Evolutionary conservation across 2,888 invertebrate genomes (phyloP), one percentile per base, ranked within the genome.

Genomic region (Cenopis cana): DNA sequence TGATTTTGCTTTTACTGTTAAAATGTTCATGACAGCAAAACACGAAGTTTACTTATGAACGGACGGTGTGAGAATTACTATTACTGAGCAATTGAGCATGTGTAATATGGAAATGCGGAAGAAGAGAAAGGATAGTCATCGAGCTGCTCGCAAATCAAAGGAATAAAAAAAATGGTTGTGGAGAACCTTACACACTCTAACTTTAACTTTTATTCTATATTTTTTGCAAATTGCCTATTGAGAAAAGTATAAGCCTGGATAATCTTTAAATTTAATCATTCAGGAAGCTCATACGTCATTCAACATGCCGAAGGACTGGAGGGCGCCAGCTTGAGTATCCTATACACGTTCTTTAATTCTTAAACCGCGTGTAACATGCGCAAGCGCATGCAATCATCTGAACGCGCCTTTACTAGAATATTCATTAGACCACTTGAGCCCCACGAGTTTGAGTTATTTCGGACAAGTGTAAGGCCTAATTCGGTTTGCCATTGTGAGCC

Each of bases 401-500:
- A 50, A 14, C 67, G 54, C 41, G 55, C 55, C 66, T 49, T 70
- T 50, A 55, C 78, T 82, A 83, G 83, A 84, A 83, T 82, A 83
- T 82, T 79, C 78, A 78, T 79, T 77, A 76, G 68, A 74, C 77
- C 74, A 79, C 78, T 76, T 74, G 73, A 74, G 70, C 73, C 76
- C 76, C 74, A 77, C 73, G 74, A 76, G 76, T 73, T 73, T 46
- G 72, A 75, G 77, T 79, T 77, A 74, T 77, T 76, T 78, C 72
- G 75, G 73, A 76, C 74, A 69, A 76, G 76, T 78, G 78, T 83
- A 82, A 82, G 74, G 77, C 78, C 80, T 77, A 82, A 84, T 85
- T 85, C 76, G 71, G 76, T 82, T 76, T 77, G 78, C 80, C 82
- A 84, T 85, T 85, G 83, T 85, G 74, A 64, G 54, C 60, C 72